A percentile compares a stretch with the other conserved stretches of the same genome.
Evolutionary conservation across 2,888 invertebrate genomes (phyloP).

Genomic region (Trissonchulus latispiculum): DNA sequence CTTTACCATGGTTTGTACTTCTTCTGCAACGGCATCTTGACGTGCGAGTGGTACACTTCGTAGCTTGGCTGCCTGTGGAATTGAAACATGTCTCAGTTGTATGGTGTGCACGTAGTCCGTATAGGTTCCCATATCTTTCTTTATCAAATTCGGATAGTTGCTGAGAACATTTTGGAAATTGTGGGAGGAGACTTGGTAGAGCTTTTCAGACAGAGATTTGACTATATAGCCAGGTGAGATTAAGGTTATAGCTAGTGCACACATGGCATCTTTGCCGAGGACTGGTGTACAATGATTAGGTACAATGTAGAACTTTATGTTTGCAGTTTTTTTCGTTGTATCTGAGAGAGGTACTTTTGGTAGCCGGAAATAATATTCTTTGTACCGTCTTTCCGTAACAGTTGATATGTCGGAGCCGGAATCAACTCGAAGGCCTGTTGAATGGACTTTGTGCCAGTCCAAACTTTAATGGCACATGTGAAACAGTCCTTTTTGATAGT

Average conservation of each 20-base stretch:
- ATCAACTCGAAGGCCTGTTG: too few species aligned
- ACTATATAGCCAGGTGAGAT: background rate
- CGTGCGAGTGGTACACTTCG: background rate
- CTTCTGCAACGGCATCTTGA: background rate
- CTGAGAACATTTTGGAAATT: background rate
- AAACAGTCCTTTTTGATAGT: too few species aligned
- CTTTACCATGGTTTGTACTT: background rate
- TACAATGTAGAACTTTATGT: background rate
- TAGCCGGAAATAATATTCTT: too few species aligned
- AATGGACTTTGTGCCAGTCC: too few species aligned
- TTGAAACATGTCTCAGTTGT: background rate
- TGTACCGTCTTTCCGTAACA: too few species aligned
- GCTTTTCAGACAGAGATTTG: background rate
- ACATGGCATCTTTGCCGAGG: background rate
- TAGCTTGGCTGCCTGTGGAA: background rate
- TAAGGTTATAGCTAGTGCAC: background rate
- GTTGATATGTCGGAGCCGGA: too few species aligned
- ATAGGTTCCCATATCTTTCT: background rate
- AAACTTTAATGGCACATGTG: too few species aligned
- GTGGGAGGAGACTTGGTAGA: background rate
- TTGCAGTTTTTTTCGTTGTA: background rate
- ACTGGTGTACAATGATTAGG: background rate
- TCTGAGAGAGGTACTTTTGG: too few species aligned
- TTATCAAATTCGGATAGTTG: background rate
- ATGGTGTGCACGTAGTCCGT: background rate